Evolutionary conservation across 2,113 vertebrate genomes (phyloP).

Genomic region (Pterocles orientalis): DNA sequence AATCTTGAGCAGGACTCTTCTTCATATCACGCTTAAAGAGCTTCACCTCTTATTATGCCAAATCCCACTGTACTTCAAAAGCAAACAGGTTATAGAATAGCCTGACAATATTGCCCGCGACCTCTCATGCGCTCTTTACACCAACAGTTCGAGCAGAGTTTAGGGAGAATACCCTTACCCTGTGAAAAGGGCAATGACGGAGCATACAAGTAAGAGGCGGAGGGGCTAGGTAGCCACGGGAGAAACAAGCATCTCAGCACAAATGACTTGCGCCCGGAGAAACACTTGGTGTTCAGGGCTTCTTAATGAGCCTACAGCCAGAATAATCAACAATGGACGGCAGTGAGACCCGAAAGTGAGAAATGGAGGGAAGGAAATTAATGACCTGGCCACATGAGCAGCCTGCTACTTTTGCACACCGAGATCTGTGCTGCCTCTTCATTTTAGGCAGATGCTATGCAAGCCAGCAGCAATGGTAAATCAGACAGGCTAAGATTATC

Average conservation of each 20-base stretch:
- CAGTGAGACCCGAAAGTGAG: not conserved
- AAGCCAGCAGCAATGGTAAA: slow-evolving; percentile 7
- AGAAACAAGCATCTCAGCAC: not conserved
- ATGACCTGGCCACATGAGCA: not conserved
- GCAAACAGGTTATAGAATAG: not conserved
- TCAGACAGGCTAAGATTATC: not conserved
- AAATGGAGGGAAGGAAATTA: slow-evolving; percentile 29
- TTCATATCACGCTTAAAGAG: not conserved
- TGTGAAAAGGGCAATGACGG: not conserved
- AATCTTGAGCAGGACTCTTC: not conserved
- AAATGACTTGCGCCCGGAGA: not conserved
- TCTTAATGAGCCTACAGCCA: not conserved
- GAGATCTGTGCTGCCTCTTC: not conserved
- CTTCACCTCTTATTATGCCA: not conserved
- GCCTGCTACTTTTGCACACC: not conserved
- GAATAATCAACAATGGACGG: not conserved
- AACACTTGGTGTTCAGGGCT: not conserved
- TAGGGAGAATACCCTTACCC: not conserved
- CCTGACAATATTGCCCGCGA: not conserved
- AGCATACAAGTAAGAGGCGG: not conserved
- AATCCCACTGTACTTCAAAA: not conserved
- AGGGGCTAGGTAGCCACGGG: not conserved
- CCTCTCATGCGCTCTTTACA: not conserved
- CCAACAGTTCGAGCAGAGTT: not conserved
- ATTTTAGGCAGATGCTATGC: not conserved